Evolutionary conservation across 2,797 vertebrate species (phyloP), one percentile per base, ranked within the genome.

Genomic region (Microctenopoma lineatum): DNA sequence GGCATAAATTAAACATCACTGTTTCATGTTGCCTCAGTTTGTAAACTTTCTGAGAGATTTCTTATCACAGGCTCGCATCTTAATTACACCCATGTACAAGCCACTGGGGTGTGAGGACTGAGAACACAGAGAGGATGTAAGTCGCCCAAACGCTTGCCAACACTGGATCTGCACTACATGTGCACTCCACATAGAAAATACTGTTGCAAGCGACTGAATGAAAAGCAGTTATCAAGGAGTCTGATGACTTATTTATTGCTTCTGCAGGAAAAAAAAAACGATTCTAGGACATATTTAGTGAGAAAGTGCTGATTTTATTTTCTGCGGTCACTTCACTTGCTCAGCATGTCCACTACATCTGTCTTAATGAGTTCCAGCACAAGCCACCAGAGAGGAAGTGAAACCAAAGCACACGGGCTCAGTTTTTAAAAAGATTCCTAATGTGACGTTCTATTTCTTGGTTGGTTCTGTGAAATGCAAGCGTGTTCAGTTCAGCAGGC

Each of bases 1-100:
- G 38, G 70, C 75, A 87, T 91, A 84, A 86, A 91, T 90, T 81
- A 88, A 87, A 83, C 81, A 85, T 87, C 6, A 12, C 3, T 8
- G 27, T 72, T 80, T 81, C 84, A 45, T 86, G 86, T 79, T 32
- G 73, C 65, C 69, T 59, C 68, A 7, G 70, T 83, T 83, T 87
- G 80, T 82, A 68, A 79, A 83, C 79, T 81, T 84, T 83, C 61
- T 26, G 39, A 59, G 72, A 76, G 77, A 77, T 58, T 79, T 54
- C 77, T 45, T 70, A 80, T 79, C 76, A 1, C 11, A 54, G 66
- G 12, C 21, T 47, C 63, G 39, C 62, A 79, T 87, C 77, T 83
- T 86, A 80, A 83, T 87, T 81, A 73, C 72, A 56, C n/a, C 56
- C 63, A 54, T 71, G 57, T 71, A 65, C 71, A 56, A 78, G 57